Evolutionary conservation across 2,888 invertebrate genomes (phyloP).

Genomic region (Encarsia formosa): DNA sequence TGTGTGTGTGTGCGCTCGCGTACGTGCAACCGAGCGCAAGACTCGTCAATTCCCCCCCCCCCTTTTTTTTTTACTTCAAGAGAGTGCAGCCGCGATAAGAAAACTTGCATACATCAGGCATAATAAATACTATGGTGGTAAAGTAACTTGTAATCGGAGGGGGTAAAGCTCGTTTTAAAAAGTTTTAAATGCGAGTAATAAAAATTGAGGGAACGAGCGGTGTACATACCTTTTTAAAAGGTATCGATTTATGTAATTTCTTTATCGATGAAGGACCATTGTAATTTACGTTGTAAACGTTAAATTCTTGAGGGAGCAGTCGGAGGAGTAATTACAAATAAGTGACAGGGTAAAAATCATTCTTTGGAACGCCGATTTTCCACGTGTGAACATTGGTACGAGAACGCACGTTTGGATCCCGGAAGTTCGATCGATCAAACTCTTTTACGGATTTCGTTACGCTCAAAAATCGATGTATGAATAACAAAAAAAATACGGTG

Average conservation of each 20-base stretch:
- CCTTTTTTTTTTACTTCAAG: background rate
- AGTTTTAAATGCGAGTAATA: no score
- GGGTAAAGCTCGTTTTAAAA: no score
- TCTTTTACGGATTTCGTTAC: constrained; percentile 13
- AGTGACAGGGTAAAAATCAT: constrained; percentile 22
- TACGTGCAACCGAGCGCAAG: background rate
- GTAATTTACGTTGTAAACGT: no score
- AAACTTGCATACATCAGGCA: background rate
- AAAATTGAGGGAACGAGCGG: no score
- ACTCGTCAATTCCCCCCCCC: background rate
- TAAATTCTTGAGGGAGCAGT: background rate
- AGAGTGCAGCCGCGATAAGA: background rate
- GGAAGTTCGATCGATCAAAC: constrained; percentile 24
- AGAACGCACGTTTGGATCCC: background rate
- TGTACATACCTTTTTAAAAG: no score
- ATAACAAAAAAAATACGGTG: no score
- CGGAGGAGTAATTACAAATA: constrained; percentile 15
- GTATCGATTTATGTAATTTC: no score
- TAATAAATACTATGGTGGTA: no score
- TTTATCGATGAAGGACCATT: no score
- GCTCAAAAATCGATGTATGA: constrained; percentile 8
- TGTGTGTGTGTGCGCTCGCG: background rate
- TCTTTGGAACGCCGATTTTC: constrained; percentile 15
- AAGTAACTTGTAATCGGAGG: no score
- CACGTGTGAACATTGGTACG: background rate